These are phyloP conservation scores for Radopholus similis DNA, from an alignment of 1,140 invertebrate genomes.

Conservation along the genomic window DNA sequence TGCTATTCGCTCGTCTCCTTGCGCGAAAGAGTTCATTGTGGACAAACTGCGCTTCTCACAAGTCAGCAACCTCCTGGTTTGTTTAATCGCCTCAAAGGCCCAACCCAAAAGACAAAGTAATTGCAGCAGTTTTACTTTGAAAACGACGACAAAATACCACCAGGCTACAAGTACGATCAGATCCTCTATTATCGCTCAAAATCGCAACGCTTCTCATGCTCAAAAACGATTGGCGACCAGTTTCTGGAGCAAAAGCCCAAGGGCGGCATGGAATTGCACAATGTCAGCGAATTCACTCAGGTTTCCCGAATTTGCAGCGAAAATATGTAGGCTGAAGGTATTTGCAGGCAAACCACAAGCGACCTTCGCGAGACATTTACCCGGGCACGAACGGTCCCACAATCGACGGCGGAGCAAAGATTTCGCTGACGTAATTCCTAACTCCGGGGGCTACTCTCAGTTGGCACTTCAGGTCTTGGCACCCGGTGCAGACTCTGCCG, in stretches of 20 bases:
- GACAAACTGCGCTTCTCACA: conserved; percentile 32
- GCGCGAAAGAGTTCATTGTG: conserved; percentile 57
- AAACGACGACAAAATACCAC: conserved; percentile 46
- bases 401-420: conserved; percentile 56
- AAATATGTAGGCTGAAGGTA: no score
- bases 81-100: conserved; percentile 7
- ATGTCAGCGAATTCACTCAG: conserved; percentile 26
- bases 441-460: neutral
- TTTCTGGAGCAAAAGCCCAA: conserved; percentile 35
- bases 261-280: conserved; percentile 34
- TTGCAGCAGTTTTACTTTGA: conserved; percentile 59
- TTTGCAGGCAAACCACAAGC: neutral
- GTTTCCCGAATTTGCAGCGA: neutral
- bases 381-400: conserved; percentile 50
- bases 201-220: conserved; percentile 45
- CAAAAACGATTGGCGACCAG: conserved; percentile 28
- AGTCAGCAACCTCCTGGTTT: conserved; percentile 51
- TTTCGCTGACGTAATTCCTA: conserved; percentile 33
- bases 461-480: conserved; percentile 47
- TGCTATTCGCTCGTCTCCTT: conserved; percentile 55
- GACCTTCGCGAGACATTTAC: conserved; percentile 33
- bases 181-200: conserved; percentile 53
- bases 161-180: conserved; percentile 47
- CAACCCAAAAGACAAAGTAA: neutral
- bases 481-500: conserved; percentile 52